Evolutionary conservation across 2,888 invertebrate genomes (phyloP), one percentile per base, ranked within the genome.

Genomic region (Chrysolina haemoptera): DNA sequence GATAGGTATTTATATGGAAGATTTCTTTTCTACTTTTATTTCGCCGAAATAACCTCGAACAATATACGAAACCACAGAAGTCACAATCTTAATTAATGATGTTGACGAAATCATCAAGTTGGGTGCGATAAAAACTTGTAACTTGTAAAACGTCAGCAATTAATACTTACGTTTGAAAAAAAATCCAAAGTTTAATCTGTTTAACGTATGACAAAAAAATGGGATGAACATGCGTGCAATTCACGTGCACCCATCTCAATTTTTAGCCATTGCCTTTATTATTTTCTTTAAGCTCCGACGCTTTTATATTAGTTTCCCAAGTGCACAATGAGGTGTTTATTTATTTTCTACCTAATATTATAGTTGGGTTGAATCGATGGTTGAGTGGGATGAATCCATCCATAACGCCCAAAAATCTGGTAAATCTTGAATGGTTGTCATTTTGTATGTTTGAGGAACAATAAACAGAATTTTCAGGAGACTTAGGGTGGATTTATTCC

Each of bases 251-350:
- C 70, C 70, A 14, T 0, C 46, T 14, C 40, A 53, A 50, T 70
- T 70, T n/a, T 63, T 20, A 35, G 27, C 63, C 63, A 40, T 41
- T 63, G 16, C 53, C 41, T 50, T 53, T 70, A 40, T 62, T 40
- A 53, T 40, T 68, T 62, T 50, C 48, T 70, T 18, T 46, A 35
- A 6, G 67, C 41, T 67, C 55, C 53, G 53, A 40, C 40, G 35
- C 53, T 67, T 67, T 27, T 35, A 41, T 67, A 67, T 67, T 18
- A 35, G 64, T 64, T 65, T 66, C 35, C 43, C 55, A 65, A 55
- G 46, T 63, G 18, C 48, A 73, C 69, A 69, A 69, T 50, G 53
- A 64, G 35, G 68, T 72, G 72, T 72, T 72, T 72, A 72, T 72
- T 70, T 70, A 70, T 70, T 70, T 63, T 35, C 50, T 40, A 20